Percentiles rank a stretch among this genome's conserved stretches.
These are phyloP conservation scores for Polypterus senegalus DNA, from an alignment of 2,113 vertebrate species.

Conservation along the genomic window DNA sequence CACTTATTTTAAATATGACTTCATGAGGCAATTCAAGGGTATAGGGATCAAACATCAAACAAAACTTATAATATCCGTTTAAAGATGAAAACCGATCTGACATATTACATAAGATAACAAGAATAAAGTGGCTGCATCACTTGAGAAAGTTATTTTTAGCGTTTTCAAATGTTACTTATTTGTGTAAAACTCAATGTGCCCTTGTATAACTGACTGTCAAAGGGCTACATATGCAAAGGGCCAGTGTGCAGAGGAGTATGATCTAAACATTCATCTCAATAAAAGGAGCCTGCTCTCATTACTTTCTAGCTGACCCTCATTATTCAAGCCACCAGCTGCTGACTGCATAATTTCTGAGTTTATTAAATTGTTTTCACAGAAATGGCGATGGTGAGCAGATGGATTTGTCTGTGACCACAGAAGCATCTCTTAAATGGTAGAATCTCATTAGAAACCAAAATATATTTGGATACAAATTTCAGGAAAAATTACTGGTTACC, in stretches of 20 bases:
- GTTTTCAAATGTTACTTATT: no score
- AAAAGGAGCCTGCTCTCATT: background rate
- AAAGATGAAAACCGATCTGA: no score
- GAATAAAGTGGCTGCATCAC: no score
- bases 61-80: no score
- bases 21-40: no score
- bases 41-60: no score
- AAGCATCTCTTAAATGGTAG: background rate
- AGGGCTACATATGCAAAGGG: background rate
- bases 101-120: no score
- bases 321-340: background rate
- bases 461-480: no score
- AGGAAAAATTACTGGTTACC: no score
- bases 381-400: background rate
- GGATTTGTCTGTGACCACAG: background rate
- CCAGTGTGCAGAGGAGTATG: background rate
- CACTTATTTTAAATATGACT: no score
- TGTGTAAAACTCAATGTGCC: background rate
- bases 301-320: constrained; percentile 2
- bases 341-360: background rate
- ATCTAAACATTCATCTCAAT: constrained; percentile 6
- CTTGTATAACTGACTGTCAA: background rate
- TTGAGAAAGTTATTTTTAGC: no score
- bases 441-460: constrained; percentile 1
- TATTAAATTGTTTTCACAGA: background rate